Evolutionary conservation across 2,888 invertebrate genomes (phyloP), one percentile per base, ranked within the genome.

Genomic region (Blomia tropicalis): DNA sequence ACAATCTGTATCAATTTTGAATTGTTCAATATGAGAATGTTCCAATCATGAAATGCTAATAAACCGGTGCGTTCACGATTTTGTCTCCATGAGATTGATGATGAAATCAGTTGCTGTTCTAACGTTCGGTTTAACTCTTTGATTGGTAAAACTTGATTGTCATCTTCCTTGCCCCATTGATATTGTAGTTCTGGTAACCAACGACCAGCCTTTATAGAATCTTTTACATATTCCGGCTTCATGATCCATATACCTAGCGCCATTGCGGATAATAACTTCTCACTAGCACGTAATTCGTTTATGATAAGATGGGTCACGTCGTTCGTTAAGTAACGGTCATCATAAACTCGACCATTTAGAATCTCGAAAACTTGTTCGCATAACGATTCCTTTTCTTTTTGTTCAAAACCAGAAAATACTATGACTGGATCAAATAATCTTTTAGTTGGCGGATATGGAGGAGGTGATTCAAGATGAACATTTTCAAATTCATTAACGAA

Each of bases 361-460:
- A 7, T 36, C 17, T 36, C 36, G 7, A 11, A 11, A 17, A 36
- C 36, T 11, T 11, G 36, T 36, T 17, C 17, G 7, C 7, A 11
- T 17, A 36, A 11, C 17, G 7, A 17, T 36, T 36, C 36, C 17
- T 36, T 36, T 36, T 36, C 7, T 25, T 36, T 4, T 11, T 43
- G 30, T 19, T 59, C 43, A 27, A 43, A 59, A 25, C 29, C 59
- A 43, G 43, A 43, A 43, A 59, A 59, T n/a, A 59, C 25, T 43
- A 59, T 43, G 7, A 23, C 25, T 17, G 25, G 27, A 29, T 56
- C n/a, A n/a, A n/a, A n/a, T n/a, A n/a, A n/a, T n/a, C n/a, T n/a
- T n/a, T n/a, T n/a, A n/a, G n/a, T n/a, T n/a, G n/a, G n/a, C n/a
- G n/a, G n/a, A n/a, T n/a, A n/a, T n/a, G n/a, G n/a, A n/a, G n/a